A percentile compares a stretch with the other conserved stretches of the same genome.
Evolutionary conservation across 2,888 invertebrate species (phyloP).

Genomic region (Choreutis nemorana): DNA sequence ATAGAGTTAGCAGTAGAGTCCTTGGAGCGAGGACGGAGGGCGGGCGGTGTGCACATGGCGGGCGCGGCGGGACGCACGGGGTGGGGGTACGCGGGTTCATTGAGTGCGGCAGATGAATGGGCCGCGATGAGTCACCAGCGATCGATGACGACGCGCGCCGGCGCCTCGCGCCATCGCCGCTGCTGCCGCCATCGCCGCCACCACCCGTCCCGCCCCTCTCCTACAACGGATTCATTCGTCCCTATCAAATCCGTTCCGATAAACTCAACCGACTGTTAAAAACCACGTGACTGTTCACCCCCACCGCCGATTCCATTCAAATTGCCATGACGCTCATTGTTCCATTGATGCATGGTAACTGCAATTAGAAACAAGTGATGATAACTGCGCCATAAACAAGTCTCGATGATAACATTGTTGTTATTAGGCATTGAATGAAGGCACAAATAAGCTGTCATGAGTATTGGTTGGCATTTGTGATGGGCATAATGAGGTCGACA

Average conservation of each 20-base stretch:
- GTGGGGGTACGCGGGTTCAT: constrained; percentile 44
- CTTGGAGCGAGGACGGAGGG: constrained; percentile 41
- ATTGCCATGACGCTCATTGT: no score
- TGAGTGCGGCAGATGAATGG: constrained; percentile 63
- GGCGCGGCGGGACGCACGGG: constrained; percentile 23
- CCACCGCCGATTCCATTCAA: no score
- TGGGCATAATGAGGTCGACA: constrained; percentile 32
- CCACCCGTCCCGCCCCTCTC: neutral
- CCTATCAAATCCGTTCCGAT: no score
- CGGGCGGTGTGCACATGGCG: constrained; percentile 32
- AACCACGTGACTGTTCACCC: no score
- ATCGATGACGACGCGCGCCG: constrained; percentile 19
- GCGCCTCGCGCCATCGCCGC: constrained; percentile 13
- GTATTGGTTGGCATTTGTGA: no score
- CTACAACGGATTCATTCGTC: no score
- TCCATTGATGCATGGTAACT: no score
- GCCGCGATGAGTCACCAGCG: constrained; percentile 58
- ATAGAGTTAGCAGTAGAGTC: constrained; percentile 29
- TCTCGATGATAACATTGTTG: no score
- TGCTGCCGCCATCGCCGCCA: constrained; percentile 16
- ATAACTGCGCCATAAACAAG: no score
- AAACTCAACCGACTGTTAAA: no score
- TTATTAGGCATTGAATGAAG: no score
- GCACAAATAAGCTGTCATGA: constrained; percentile 4
- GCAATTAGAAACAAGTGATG: no score